These are phyloP conservation scores for Xylota sylvarum DNA, from an alignment of 2,888 invertebrate genomes.

Conservation along the genomic window DNA sequence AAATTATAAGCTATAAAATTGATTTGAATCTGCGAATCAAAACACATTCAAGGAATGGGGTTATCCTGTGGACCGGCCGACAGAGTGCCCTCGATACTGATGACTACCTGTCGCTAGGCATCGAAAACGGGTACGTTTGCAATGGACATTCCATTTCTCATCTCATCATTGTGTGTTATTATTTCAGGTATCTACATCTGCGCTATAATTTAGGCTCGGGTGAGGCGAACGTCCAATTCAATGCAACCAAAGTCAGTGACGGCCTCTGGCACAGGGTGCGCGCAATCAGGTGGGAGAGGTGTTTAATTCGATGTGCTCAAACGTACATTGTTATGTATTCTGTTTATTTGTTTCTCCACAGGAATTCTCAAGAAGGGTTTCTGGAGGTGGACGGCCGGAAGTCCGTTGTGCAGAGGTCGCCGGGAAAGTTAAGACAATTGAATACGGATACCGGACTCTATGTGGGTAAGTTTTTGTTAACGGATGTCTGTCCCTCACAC, in stretches of 20 bases:
- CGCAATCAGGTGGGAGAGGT: constrained; percentile 88
- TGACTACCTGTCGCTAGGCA: constrained; percentile 94
- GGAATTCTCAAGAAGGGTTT: constrained; percentile 94
- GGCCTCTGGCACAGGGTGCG: constrained; percentile 93
- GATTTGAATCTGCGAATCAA: constrained; percentile 96
- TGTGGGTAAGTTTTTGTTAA: constrained; percentile 88
- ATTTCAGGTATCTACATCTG: constrained; percentile 84
- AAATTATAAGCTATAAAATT: constrained; percentile 92
- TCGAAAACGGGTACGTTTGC: constrained; percentile 88
- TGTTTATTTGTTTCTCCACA: constrained; percentile 82
- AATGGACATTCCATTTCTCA: not conserved
- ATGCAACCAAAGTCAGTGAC: constrained; percentile 94
- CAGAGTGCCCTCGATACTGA: constrained; percentile 87
- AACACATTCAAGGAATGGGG: constrained; percentile 89
- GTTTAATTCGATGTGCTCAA: constrained; percentile 48
- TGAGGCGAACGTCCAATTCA: constrained; percentile 93
- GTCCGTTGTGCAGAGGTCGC: constrained; percentile 92
- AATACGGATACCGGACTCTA: constrained; percentile 95
- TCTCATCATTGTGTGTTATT: not conserved
- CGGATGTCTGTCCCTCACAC: constrained; percentile 1
- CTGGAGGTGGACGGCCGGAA: constrained; percentile 95
- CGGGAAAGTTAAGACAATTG: constrained; percentile 93
- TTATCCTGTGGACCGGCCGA: constrained; percentile 94
- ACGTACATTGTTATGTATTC: constrained; percentile 50
- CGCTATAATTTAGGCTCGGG: constrained; percentile 95